Evolutionary conservation across 2,888 invertebrate species (phyloP), one percentile per base, ranked within the genome.

Genomic region (Rhogogaster chlorosoma): DNA sequence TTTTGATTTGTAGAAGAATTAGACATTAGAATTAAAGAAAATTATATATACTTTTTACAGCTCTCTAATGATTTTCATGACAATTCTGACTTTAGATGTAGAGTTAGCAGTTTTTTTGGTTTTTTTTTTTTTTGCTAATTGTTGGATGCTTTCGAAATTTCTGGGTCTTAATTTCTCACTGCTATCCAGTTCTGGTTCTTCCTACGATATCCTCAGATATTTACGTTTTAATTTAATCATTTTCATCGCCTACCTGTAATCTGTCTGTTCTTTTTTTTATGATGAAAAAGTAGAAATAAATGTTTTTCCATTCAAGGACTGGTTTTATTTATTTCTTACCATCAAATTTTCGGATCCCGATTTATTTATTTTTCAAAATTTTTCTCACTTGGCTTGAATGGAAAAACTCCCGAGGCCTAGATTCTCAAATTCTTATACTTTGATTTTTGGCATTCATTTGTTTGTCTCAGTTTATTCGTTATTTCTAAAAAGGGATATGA

Each of bases 271-370:
- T 86, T 87, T 82, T 86, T 87, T 86, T 87, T 82, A 89, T 90
- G 87, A 89, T 87, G 88, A 90, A 88, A 89, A 91, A 90, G 90
- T 92, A 91, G 91, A 93, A 93, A 93, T 93, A 93, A 93, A 93
- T 91, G 92, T 93, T 93, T 93, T 93, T 93, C 93, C 93, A 93
- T 93, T 93, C 93, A 92, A 93, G 92, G 90, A 92, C 89, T 92
- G 89, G 92, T 92, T 85, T 92, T 92, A 92, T 93, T 93, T 92
- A 90, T 92, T 87, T 91, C 87, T 87, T 89, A 92, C 92, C 92
- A 92, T 89, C 90, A 87, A 89, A 90, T 89, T 89, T 89, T 88
- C 88, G 84, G 88, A 89, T 87, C 86, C 85, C 86, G 85, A 84
- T 88, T 88, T 85, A 86, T 86, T 78, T 89, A 90, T 92, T 90